phyloP scores from a whole-genome alignment of 2,888 invertebrate genomes.

The Drosophila bunnanda region DNA sequence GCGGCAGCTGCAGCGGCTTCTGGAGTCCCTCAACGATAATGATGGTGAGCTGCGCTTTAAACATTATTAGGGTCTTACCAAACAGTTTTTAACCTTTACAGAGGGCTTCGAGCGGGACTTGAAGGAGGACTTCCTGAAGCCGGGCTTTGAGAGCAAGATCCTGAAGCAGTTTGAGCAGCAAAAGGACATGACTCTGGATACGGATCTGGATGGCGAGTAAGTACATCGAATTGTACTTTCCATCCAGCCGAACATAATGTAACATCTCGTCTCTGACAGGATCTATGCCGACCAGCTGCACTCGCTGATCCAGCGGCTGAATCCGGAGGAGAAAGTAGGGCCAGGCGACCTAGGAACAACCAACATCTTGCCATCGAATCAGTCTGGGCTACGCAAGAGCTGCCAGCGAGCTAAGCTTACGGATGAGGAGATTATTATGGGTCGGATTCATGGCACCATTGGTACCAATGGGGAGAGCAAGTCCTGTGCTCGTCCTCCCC shows the following conservation, averaged over 20 bases:
- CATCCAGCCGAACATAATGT: fast-evolving
- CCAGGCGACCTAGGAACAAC: constrained; percentile 58
- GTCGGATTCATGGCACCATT: constrained; percentile 83
- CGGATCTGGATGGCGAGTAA: constrained; percentile 87
- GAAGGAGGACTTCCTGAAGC: constrained; percentile 86
- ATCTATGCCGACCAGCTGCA: constrained; percentile 83
- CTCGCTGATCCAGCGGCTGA: constrained; percentile 82
- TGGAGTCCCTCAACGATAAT: constrained; percentile 85
- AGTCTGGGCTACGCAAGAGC: constrained; percentile 43
- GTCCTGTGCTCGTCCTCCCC: constrained; percentile 44
- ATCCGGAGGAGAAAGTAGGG: constrained; percentile 67
- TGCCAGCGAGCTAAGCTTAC: constrained; percentile 67
- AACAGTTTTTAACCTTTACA: constrained; percentile 13
- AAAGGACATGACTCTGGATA: constrained; percentile 83
- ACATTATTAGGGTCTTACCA: no score
- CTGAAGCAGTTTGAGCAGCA: constrained; percentile 80
- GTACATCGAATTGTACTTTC: constrained; percentile 1
- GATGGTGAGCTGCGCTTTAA: constrained; percentile 64
- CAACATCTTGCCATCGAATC: constrained; percentile 81
- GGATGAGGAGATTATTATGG: constrained; percentile 84
- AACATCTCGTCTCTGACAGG: constrained; percentile 50
- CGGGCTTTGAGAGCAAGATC: constrained; percentile 84
- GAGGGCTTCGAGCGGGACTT: constrained; percentile 82
- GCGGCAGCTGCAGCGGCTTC: constrained; percentile 86
- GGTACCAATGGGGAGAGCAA: constrained; percentile 74